A percentile compares a stretch with the other conserved stretches of the same genome.
phyloP scores from a whole-genome alignment of 2,797 vertebrate species.

The Helarctos malayanus region DNA sequence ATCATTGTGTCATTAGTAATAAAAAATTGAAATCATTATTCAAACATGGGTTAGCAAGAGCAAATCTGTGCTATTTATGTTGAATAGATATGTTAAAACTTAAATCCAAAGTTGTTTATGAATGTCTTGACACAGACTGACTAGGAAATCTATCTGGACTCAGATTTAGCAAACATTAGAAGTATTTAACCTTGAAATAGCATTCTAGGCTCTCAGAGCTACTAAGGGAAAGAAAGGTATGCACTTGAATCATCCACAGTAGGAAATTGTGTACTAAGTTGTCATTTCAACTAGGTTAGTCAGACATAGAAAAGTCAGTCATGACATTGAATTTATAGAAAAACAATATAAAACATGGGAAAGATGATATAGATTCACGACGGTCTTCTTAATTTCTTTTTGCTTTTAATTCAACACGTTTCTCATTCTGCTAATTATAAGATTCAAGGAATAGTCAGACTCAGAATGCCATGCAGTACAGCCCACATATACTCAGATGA shows the following conservation, averaged over 20 bases:
- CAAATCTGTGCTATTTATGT: constrained; percentile 15
- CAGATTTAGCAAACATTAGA: not conserved
- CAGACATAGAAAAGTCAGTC: not conserved
- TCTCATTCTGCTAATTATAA: not conserved
- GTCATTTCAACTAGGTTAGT: not conserved
- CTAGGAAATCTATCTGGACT: not conserved
- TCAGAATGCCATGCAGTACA: not conserved
- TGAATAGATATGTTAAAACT: not conserved
- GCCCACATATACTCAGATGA: not conserved
- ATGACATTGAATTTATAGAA: constrained; percentile 29
- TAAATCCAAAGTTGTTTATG: constrained; percentile 30
- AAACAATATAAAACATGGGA: not conserved
- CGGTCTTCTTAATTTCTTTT: not conserved
- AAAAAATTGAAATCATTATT: constrained; percentile 17
- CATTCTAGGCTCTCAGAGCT: not conserved
- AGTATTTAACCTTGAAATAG: constrained; percentile 4
- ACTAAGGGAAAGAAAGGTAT: not conserved
- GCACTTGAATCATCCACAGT: not conserved
- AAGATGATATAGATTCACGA: not conserved
- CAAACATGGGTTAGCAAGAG: not conserved
- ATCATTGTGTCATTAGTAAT: not conserved
- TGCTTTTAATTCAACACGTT: not conserved
- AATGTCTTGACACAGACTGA: not conserved
- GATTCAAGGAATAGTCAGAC: not conserved
- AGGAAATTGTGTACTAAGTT: not conserved